Evolutionary conservation across 2,113 vertebrate species (phyloP).

Genomic region (Fregetta grallaria): DNA sequence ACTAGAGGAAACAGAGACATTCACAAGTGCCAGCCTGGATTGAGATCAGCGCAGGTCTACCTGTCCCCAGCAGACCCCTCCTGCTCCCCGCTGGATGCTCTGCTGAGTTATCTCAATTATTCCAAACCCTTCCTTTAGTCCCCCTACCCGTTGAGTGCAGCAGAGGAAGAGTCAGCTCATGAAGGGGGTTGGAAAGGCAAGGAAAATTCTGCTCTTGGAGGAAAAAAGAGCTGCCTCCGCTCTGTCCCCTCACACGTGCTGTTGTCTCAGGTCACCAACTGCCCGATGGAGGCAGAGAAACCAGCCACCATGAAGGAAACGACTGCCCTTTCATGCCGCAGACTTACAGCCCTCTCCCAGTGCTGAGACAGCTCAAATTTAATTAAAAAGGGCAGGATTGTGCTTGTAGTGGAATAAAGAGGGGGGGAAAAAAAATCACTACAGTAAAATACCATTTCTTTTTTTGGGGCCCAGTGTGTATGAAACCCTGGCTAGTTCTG

Average conservation of each 20-base stretch:
- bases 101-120: background rate
- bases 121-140: background rate
- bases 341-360: background rate
- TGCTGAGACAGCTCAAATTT: background rate
- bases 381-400: background rate
- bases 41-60: background rate
- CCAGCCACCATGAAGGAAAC: background rate
- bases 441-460: background rate
- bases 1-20: fast-evolving
- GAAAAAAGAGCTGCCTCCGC: background rate
- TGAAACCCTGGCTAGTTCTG: constrained; percentile 4
- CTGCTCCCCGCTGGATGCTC: background rate
- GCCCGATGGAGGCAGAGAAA: background rate
- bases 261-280: background rate
- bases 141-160: background rate
- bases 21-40: background rate
- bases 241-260: background rate
- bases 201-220: background rate
- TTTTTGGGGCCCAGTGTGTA: background rate
- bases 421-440: background rate
- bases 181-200: background rate
- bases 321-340: background rate
- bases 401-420: background rate
- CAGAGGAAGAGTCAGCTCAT: background rate
- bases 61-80: background rate